Conservation (phyloP, 2,113 vertebrate species). For the Cygnus buccinator region DNA sequence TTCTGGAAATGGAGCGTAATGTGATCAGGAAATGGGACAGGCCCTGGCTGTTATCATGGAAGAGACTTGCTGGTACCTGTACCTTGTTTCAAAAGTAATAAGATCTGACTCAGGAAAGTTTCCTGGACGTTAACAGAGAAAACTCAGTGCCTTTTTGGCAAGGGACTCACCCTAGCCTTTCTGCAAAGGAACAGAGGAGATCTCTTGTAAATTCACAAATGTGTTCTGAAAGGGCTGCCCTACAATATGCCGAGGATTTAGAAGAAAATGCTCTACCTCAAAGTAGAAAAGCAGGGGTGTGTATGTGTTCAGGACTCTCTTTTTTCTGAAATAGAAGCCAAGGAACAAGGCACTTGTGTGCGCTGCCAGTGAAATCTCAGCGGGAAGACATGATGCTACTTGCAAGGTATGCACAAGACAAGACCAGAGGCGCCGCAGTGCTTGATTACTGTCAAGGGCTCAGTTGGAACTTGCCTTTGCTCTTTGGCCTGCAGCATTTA, state of each 20-base stretch:
- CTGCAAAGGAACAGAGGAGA: constrained; percentile 15
- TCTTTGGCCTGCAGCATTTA: constrained; percentile 91
- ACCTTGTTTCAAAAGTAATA: constrained; percentile 47
- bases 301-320: constrained; percentile 31
- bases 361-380: constrained; percentile 83
- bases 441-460: constrained; percentile 88
- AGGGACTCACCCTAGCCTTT: not conserved
- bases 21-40: constrained; percentile 61
- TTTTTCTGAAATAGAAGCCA: constrained; percentile 55
- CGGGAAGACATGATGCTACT: constrained; percentile 91
- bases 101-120: constrained; percentile 59
- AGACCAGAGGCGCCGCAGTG: constrained; percentile 97
- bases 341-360: constrained; percentile 48
- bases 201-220: not conserved
- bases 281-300: constrained; percentile 19
- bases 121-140: constrained; percentile 43
- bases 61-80: constrained; percentile 61
- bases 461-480: constrained; percentile 92
- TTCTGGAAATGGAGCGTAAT: constrained; percentile 49
- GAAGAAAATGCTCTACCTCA: not conserved
- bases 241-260: not conserved
- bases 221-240: constrained; percentile 24
- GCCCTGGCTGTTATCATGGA: constrained; percentile 46
- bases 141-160: constrained; percentile 42
- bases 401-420: constrained; percentile 96